Evolutionary conservation across 2,888 invertebrate species (phyloP), one percentile per base, ranked within the genome.

Genomic region (Malthinus seriepunctatus): DNA sequence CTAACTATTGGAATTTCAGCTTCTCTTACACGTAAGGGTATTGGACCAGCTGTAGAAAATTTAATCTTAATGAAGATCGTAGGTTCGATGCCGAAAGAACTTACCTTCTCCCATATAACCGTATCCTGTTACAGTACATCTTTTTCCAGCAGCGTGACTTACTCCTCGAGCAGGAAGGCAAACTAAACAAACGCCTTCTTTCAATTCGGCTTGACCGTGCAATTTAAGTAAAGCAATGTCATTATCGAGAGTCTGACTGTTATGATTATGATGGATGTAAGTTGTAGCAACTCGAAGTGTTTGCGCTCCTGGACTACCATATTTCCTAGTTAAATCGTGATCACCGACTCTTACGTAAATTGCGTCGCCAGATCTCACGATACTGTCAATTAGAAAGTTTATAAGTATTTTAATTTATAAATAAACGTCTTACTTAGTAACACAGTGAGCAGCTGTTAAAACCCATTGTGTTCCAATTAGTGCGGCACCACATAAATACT

Each of bases 391-490:
- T 23, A 23, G 23, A 15, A 42, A 15, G 14, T 38, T 14, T 14
- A 8, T 38, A 14, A 12, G 8, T 9, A 38, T 38, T 38, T 12
- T 10, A 3, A 0, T 42, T 42, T 11, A 15, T 42, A 11, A 12
- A 15, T 11, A 9, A 31, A 31, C 15, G 12, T 23, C 86, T 83
- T 76, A 94, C 94, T 94, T 94, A 67, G 95, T 95, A 44, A 95
- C 93, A 74, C 95, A 95, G 75, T 95, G 95, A 15, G 95, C 95
- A 0, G 95, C 95, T 0, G 95, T 95, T 38, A 95, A 83, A 52
- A 93, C 94, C 95, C 95, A 95, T 76, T 95, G 94, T 0, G 93
- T 94, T 60, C 95, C 95, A 69, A 95, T 94, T 9, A 95, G 84
- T 1, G 95, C 95, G 11, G 94, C 95, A 5, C 95, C 95, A 76